These are phyloP conservation scores for Gila robusta DNA, from an alignment of 2,797 vertebrate species.

Conservation along the genomic window DNA sequence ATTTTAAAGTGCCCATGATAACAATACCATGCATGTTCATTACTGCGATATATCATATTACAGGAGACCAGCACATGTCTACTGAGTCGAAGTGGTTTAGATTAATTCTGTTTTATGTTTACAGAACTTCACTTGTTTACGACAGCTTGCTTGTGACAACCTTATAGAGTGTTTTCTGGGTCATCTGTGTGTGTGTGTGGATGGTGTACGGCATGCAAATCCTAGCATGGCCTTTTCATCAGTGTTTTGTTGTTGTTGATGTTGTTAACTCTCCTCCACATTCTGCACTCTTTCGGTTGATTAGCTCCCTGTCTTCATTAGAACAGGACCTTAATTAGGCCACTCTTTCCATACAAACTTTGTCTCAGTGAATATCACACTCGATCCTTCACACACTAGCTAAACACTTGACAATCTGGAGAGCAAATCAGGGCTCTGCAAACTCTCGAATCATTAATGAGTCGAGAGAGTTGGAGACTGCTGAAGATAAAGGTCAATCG, in stretches of 20 bases:
- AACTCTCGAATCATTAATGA: background rate
- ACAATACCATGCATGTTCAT: background rate
- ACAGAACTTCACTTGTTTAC: background rate
- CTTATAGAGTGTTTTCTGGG: background rate
- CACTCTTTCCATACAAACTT: background rate
- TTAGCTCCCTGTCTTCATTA: constrained; percentile 35
- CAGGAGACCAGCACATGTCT: background rate
- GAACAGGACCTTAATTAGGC: constrained; percentile 19
- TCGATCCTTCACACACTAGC: background rate
- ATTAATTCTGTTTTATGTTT: background rate
- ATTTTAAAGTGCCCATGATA: background rate
- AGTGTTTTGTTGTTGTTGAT: constrained; percentile 13
- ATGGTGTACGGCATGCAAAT: background rate
- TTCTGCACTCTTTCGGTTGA: background rate
- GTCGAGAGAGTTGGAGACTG: background rate
- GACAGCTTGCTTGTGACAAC: background rate
- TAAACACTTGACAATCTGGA: constrained; percentile 6
- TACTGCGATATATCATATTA: background rate
- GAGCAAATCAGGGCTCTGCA: background rate
- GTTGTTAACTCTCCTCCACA: background rate
- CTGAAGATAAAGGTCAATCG: background rate
- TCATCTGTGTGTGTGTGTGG: background rate
- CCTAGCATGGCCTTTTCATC: background rate
- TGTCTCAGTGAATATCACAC: background rate
- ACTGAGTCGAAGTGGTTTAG: background rate